Conservation (phyloP, 2,113 vertebrate species). For the Melanostigma gelatinosum region DNA sequence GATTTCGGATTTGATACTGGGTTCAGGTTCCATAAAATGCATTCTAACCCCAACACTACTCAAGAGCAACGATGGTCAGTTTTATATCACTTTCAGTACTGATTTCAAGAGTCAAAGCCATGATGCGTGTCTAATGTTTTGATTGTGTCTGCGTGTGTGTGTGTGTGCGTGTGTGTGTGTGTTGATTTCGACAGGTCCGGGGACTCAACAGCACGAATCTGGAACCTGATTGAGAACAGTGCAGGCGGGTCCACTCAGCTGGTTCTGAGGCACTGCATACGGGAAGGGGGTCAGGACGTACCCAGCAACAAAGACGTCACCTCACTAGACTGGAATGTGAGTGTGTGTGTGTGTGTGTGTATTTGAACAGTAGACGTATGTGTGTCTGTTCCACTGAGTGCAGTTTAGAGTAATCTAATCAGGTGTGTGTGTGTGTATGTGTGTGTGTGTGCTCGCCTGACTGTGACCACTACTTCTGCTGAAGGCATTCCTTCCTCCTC, state of each 20-base stretch:
- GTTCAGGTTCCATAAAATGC: constrained; percentile 49
- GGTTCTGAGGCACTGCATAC: constrained; percentile 97
- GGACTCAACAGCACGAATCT: constrained; percentile 97
- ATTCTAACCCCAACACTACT: constrained; percentile 46
- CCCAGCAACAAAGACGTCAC: constrained; percentile 99
- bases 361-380: constrained; percentile 4
- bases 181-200: constrained; percentile 82
- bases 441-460: background rate
- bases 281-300: constrained; percentile 97
- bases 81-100: constrained; percentile 30
- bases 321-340: constrained; percentile 98
- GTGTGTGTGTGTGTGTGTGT: constrained; percentile 30
- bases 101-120: constrained; percentile 18
- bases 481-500: constrained; percentile 45
- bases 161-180: background rate
- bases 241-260: constrained; percentile 95
- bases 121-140: constrained; percentile 5
- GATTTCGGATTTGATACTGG: constrained; percentile 47
- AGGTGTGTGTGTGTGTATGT: background rate
- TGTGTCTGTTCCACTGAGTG: constrained; percentile 8
- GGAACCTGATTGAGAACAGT: constrained; percentile 98
- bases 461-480: constrained; percentile 15
- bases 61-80: constrained; percentile 53
- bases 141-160: constrained; percentile 6
- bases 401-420: constrained; percentile 46